Conservation (phyloP, 2,113 vertebrate genomes). For the Nematolebias whitei region DNA sequence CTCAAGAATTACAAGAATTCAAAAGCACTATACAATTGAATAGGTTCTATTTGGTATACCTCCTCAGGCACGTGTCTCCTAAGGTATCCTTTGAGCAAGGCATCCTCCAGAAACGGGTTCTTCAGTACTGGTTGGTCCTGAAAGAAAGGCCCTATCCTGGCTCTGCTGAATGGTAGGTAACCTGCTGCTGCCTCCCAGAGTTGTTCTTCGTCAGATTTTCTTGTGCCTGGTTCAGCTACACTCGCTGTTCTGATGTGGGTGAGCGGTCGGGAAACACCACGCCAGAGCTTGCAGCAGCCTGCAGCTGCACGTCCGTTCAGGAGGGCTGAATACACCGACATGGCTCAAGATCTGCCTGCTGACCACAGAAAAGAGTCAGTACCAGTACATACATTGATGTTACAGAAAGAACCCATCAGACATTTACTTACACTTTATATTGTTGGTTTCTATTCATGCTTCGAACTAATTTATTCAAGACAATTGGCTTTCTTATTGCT, state of each 20-base stretch:
- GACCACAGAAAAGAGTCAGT: not conserved
- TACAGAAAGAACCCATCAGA: not conserved
- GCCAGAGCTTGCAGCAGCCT: conserved; percentile 10
- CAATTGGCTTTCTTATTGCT: too few relatives aligned
- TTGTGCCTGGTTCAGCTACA: conserved; percentile 23
- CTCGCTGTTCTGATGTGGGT: conserved; percentile 31
- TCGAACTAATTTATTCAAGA: too few relatives aligned
- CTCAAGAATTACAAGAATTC: not conserved
- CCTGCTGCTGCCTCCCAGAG: conserved; percentile 33
- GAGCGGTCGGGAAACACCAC: conserved; percentile 3
- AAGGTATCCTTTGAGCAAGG: conserved; percentile 80
- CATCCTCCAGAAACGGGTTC: conserved; percentile 81
- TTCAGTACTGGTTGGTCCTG: conserved; percentile 74
- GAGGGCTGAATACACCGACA: conserved; percentile 35
- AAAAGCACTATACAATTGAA: not conserved
- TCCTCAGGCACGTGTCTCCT: conserved; percentile 75
- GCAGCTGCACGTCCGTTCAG: conserved; percentile 3
- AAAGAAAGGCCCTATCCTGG: conserved; percentile 71
- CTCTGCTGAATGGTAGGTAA: conserved; percentile 44
- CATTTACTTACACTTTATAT: not conserved
- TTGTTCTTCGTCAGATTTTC: conserved; percentile 29
- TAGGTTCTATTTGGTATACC: conserved; percentile 52
- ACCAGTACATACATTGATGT: not conserved
- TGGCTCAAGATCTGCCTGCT: conserved; percentile 26
- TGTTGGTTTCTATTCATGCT: not conserved